Evolutionary conservation across 2,113 vertebrate species (phyloP), one percentile per base, ranked within the genome.

Genomic region (Chloebia gouldiae): DNA sequence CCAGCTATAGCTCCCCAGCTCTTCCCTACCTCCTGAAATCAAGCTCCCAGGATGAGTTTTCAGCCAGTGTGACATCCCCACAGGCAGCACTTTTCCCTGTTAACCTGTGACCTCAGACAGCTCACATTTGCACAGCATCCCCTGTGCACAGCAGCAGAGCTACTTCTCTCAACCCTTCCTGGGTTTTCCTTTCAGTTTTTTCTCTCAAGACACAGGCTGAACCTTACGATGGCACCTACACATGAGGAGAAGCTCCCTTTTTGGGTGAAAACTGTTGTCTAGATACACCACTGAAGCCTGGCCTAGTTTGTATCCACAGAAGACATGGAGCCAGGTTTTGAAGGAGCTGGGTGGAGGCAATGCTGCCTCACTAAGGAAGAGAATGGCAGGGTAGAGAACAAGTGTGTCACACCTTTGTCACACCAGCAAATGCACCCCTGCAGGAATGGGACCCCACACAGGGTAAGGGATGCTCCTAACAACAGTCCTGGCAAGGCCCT

Each of bases 91-190:
- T 96, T 96, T 92, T 96, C 81, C 81, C 93, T 93, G 72, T 97
- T 97, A 96, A 96, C 92, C 96, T 57, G 11, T 96, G 97, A 97
- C 95, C 96, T 79, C 8, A 8, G 47, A 77, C 88, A 81, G 56
- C 76, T 96, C 78, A 56, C 79, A 88, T 92, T 90, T 93, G 81
- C 30, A 10, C 91, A 42, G 66, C 79, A 57, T 50, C 20, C n/a
- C 56, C 37, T 23, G 12, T 4, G 40, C 60, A 56, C 20, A 51
- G 77, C 69, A 69, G 16, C 37, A 63, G 27, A 54, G 53, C n/a
- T 35, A 3, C 16, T 93, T 35, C 28, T 73, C 47, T n/a, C 22
- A 23, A 49, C 30, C 13, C 18, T 49, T 71, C 27, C 39, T 27
- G 28, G 49, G 4, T 37, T 83, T 88, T 64, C 11, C 24, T 15